Percentiles rank a stretch among this genome's conserved stretches.
These are phyloP conservation scores for Sander lucioperca DNA, from an alignment of 2,113 vertebrate species.

Conservation along the genomic window DNA sequence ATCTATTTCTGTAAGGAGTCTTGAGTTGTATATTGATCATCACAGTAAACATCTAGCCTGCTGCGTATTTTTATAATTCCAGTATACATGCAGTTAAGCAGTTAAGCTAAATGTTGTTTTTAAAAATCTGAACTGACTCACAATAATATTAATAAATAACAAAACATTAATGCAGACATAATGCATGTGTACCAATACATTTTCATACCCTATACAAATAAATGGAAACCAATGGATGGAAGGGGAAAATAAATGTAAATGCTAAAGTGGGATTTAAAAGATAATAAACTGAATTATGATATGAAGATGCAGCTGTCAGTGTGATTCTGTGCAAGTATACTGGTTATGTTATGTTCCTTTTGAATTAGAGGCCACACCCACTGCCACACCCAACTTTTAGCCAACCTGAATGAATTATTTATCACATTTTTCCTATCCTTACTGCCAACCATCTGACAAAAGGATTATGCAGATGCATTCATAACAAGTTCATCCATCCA, in stretches of 20 bases:
- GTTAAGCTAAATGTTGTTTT: not conserved
- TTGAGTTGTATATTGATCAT: not conserved
- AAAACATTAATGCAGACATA: not conserved
- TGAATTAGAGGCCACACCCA: conserved; percentile 10
- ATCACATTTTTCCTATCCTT: not conserved
- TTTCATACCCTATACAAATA: not conserved
- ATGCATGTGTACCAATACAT: not conserved
- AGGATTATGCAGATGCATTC: conserved; percentile 35
- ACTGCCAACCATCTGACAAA: conserved; percentile 15
- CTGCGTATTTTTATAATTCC: not conserved
- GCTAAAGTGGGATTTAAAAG: not conserved
- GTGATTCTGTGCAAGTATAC: no score
- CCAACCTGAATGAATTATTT: conserved; percentile 14
- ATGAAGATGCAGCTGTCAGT: not conserved
- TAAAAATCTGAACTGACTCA: not conserved
- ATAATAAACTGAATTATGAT: not conserved
- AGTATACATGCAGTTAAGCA: not conserved
- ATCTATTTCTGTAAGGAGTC: not conserved
- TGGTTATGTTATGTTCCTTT: not conserved
- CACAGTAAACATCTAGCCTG: not conserved
- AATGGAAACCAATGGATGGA: not conserved
- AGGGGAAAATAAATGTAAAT: not conserved
- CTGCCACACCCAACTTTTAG: conserved; percentile 6
- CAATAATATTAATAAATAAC: not conserved
- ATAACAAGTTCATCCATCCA: conserved; percentile 14